These are phyloP conservation scores for Tridacna crocea DNA, from an alignment of 2,888 invertebrate species.

Conservation along the genomic window DNA sequence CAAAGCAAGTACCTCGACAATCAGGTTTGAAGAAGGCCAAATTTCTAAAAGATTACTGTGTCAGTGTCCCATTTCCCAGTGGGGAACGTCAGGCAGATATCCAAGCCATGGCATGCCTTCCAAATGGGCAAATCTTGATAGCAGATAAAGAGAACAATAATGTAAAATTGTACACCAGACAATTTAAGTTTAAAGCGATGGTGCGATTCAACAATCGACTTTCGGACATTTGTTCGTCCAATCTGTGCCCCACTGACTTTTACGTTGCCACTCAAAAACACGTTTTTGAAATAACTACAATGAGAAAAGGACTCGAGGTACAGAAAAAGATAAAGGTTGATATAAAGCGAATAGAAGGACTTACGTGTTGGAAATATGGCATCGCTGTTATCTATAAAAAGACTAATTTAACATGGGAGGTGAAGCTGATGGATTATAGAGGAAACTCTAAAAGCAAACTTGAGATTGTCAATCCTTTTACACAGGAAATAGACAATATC, in stretches of 20 bases:
- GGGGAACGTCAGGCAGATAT: conserved; percentile 40
- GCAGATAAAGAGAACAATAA: conserved; percentile 50
- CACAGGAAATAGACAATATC: conserved; percentile 37
- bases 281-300: conserved; percentile 42
- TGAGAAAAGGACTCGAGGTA: conserved; percentile 38
- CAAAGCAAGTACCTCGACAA: not conserved
- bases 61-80: conserved; percentile 46
- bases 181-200: conserved; percentile 39
- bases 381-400: conserved; percentile 43
- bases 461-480: conserved; percentile 50
- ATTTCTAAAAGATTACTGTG: conserved; percentile 33
- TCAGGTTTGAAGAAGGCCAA: conserved; percentile 24
- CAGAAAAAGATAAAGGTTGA: conserved; percentile 47
- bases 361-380: conserved; percentile 51
- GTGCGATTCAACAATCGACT: conserved; percentile 47
- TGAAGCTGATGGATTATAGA: conserved; percentile 50
- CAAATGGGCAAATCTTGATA: conserved; percentile 36
- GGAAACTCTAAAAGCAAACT: conserved; percentile 52
- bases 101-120: conserved; percentile 31
- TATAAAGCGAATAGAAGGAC: conserved; percentile 56
- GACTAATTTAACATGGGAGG: conserved; percentile 45
- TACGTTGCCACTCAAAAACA: conserved; percentile 49
- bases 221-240: conserved; percentile 42
- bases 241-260: conserved; percentile 46
- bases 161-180: conserved; percentile 41